phyloP scores from a whole-genome alignment of 2,797 vertebrate genomes.

The Pseudomugil tenellus region DNA sequence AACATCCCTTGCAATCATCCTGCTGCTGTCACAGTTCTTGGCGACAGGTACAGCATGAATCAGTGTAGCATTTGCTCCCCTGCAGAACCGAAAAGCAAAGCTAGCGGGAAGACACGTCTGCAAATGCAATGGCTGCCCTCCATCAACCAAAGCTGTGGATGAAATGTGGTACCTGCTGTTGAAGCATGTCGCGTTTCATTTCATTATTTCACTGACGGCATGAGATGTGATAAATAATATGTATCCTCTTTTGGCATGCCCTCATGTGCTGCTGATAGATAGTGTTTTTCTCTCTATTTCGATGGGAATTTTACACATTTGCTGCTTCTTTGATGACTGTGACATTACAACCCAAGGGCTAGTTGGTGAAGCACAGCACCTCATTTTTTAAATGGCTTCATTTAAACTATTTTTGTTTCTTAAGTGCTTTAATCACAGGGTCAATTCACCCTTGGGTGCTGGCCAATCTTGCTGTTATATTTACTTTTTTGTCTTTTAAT shows the following conservation, averaged over 20 bases:
- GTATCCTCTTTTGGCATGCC: conserved; percentile 30
- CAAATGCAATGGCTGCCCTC: conserved; percentile 23
- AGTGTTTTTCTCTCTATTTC: conserved; percentile 31
- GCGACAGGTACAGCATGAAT: conserved; percentile 52
- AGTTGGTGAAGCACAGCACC: conserved; percentile 19
- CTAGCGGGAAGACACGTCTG: conserved; percentile 21
- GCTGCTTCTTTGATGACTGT: conserved; percentile 22
- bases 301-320: conserved; percentile 10
- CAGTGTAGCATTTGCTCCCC: conserved; percentile 39
- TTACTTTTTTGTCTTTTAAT: conserved; percentile 7
- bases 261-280: conserved; percentile 23
- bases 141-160: conserved; percentile 21
- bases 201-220: conserved; percentile 21
- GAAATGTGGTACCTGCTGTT: conserved; percentile 23
- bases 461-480: conserved; percentile 7
- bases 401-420: conserved; percentile 31
- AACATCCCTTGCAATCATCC: conserved; percentile 47
- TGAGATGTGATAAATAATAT: conserved; percentile 33
- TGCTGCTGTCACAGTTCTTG: conserved; percentile 51
- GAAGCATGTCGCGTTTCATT: conserved; percentile 28
- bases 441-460: conserved; percentile 8
- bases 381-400: conserved; percentile 27
- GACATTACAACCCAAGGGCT: conserved; percentile 23
- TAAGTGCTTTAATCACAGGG: conserved; percentile 39
- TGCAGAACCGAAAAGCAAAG: conserved; percentile 29